These are phyloP conservation scores for Apocrypta bakeri DNA, from an alignment of 1,140 invertebrate genomes.

Conservation along the genomic window DNA sequence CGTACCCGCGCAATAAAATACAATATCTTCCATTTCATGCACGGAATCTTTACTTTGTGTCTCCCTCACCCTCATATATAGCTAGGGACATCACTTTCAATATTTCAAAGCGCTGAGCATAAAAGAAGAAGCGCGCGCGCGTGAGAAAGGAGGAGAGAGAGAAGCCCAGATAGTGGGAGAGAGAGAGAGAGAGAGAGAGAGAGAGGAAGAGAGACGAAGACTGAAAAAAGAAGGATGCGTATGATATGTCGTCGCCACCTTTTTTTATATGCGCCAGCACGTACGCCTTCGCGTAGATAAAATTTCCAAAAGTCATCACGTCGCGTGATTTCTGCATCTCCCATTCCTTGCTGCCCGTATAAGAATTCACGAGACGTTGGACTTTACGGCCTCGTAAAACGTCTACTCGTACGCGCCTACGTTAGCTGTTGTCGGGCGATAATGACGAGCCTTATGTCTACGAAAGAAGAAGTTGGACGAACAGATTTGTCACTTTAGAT, in stretches of 20 bases:
- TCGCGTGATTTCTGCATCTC: constrained; percentile 45
- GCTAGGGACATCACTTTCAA: constrained; percentile 24
- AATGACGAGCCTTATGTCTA: constrained; percentile 20
- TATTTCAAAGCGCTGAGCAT: constrained; percentile 26
- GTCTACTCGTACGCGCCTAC: constrained; percentile 12
- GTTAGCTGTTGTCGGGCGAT: constrained; percentile 28
- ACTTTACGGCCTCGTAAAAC: constrained; percentile 51
- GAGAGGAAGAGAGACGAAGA: not conserved
- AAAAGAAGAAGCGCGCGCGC: not conserved
- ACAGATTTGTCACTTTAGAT: not conserved
- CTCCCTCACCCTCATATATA: not conserved
- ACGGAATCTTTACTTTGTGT: not conserved
- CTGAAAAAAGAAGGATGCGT: not conserved
- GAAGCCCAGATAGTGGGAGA: no score
- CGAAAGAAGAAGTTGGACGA: constrained; percentile 5
- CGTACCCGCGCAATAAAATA: not conserved
- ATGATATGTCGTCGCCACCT: constrained; percentile 2
- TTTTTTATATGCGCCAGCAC: constrained; percentile 25
- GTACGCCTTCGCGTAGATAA: constrained; percentile 33
- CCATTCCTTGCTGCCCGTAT: constrained; percentile 4
- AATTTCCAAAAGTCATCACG: constrained; percentile 52
- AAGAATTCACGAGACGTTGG: constrained; percentile 48
- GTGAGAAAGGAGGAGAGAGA: no score
- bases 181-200: not conserved
- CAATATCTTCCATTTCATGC: not conserved